phyloP scores from a whole-genome alignment of 1,140 invertebrate species.

The Euschistus heros region DNA sequence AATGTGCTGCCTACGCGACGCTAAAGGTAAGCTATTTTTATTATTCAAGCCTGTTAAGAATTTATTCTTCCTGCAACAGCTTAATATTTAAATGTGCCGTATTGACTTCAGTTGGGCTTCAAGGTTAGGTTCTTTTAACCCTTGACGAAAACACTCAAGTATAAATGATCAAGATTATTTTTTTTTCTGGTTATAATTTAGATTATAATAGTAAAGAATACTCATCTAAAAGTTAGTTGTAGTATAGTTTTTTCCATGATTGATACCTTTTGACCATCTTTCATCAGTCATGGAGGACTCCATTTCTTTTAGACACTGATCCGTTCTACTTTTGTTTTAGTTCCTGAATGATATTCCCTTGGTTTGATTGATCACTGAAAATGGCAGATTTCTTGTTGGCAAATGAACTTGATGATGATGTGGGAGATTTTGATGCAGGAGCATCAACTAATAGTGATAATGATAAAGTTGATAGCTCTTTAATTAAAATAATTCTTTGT shows the following conservation, averaged over 20 bases:
- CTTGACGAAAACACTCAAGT: no score
- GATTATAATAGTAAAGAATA: background rate
- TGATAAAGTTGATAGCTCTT: conserved; percentile 27
- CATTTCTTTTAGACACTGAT: background rate
- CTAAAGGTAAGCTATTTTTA: background rate
- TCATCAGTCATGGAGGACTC: background rate
- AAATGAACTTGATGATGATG: conserved; percentile 22
- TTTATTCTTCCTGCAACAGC: background rate
- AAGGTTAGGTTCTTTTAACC: conserved; percentile 10
- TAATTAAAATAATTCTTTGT: conserved; percentile 31
- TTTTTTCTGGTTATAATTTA: background rate
- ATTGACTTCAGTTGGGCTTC: background rate
- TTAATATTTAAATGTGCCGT: background rate
- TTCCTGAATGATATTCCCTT: background rate
- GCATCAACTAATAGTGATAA: conserved; percentile 23
- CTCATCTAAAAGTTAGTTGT: background rate
- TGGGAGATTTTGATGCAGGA: conserved; percentile 24
- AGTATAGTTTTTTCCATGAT: background rate
- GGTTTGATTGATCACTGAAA: background rate
- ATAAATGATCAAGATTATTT: background rate
- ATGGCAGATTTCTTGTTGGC: conserved; percentile 7
- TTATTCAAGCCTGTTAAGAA: background rate
- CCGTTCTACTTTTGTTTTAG: background rate
- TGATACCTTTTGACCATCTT: background rate
- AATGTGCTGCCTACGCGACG: background rate